Evolutionary conservation across 1,140 invertebrate genomes (phyloP).

Genomic region (Pseudoatta argentina): DNA sequence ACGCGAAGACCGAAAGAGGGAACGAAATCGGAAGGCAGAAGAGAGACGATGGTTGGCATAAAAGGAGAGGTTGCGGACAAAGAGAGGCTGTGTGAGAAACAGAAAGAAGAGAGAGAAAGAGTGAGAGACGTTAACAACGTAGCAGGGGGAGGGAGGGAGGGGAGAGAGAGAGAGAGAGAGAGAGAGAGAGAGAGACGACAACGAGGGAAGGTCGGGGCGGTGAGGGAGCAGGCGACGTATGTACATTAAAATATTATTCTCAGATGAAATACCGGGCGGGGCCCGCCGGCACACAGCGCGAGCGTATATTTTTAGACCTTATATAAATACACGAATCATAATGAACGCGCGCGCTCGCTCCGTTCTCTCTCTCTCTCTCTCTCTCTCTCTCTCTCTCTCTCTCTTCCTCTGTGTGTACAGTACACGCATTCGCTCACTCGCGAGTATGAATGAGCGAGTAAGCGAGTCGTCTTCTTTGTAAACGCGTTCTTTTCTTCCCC

Average conservation of each 20-base stretch:
- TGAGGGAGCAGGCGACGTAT: constrained; percentile 70
- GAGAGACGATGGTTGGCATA: constrained; percentile 41
- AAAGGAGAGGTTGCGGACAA: constrained; percentile 54
- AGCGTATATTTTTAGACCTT: constrained; percentile 86
- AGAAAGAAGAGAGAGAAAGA: constrained; percentile 55
- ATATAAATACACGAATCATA: constrained; percentile 87
- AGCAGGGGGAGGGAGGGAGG: constrained; percentile 32
- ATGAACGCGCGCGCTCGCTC: constrained; percentile 81
- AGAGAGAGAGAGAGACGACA: constrained; percentile 58
- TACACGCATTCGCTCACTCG: constrained; percentile 49
- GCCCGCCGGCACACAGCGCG: constrained; percentile 82
- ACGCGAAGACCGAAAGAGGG: constrained; percentile 21
- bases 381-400: constrained; percentile 63
- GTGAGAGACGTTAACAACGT: not conserved
- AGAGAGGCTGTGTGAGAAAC: constrained; percentile 52
- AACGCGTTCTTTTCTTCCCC: constrained; percentile 65
- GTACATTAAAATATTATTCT: constrained; percentile 87
- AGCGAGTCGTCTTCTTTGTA: constrained; percentile 64
- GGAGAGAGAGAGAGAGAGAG: constrained; percentile 45
- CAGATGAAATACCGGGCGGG: constrained; percentile 87
- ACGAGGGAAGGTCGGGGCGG: constrained; percentile 42
- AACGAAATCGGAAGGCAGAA: constrained; percentile 16
- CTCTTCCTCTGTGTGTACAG: constrained; percentile 67
- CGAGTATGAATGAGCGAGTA: constrained; percentile 63
- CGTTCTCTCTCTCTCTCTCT: constrained; percentile 61